These are phyloP conservation scores for Morpho deidamia DNA, from an alignment of 2,888 invertebrate species.

Conservation along the genomic window DNA sequence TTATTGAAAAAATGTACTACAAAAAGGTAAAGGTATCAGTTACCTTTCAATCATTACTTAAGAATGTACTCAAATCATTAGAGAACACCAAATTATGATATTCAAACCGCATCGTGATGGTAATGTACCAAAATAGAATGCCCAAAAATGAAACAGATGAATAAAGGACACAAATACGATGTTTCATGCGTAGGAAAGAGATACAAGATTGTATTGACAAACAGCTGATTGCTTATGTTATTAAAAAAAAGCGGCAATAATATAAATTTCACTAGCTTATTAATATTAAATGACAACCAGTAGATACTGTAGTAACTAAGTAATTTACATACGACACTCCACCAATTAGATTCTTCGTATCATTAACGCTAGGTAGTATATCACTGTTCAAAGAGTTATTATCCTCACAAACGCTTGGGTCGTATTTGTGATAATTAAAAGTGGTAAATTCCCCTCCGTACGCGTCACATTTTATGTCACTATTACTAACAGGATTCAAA, in stretches of 20 bases:
- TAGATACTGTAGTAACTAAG: not conserved
- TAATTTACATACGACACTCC: conserved; percentile 39
- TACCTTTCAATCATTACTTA: conserved; percentile 53
- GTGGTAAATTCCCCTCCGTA: conserved; percentile 26
- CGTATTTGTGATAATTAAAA: conserved; percentile 30
- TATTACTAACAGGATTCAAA: conserved; percentile 17
- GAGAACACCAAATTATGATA: conserved; percentile 63
- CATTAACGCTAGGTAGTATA: conserved; percentile 36
- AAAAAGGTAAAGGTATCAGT: conserved; percentile 17
- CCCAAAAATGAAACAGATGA: conserved; percentile 68
- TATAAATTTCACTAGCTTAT: not conserved
- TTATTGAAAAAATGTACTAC: too few species aligned
- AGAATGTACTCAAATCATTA: conserved; percentile 45
- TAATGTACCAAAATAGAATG: conserved; percentile 76
- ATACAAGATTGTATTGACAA: conserved; percentile 60
- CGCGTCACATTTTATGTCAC: conserved; percentile 14
- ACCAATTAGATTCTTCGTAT: conserved; percentile 29
- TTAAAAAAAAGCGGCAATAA: conserved; percentile 22
- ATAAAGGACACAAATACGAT: conserved; percentile 54
- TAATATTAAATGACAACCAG: too few species aligned
- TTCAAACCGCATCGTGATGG: conserved; percentile 71
- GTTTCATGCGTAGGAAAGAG: conserved; percentile 47
- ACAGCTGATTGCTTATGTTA: conserved; percentile 63
- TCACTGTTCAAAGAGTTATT: conserved; percentile 32
- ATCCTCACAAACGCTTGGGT: conserved; percentile 29